Percentiles rank a stretch among this genome's conserved stretches.
Conservation (phyloP, 2,888 invertebrate species). For the Cyclophora albipunctata region DNA sequence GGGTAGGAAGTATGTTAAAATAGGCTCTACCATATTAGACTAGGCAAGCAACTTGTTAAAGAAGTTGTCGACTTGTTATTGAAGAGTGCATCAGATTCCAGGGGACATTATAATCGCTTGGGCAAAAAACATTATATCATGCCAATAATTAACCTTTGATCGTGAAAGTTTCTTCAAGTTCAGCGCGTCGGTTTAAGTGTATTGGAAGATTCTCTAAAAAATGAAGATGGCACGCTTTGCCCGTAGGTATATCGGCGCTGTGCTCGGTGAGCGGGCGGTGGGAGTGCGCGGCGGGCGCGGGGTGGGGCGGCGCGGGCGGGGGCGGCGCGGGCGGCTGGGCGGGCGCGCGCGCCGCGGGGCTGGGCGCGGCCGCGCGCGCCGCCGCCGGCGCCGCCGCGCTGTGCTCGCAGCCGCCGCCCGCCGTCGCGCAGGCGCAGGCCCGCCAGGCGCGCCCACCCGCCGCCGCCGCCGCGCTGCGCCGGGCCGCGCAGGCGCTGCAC, state of each 20-base stretch:
- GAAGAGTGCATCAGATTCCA: no score
- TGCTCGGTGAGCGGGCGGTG: conserved; percentile 22
- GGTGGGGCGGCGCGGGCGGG: conserved; percentile 36
- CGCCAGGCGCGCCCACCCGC: conserved; percentile 56
- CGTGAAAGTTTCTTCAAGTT: no score
- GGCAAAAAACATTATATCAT: no score
- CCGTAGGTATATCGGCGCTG: conserved; percentile 41
- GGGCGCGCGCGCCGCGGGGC: conserved; percentile 82
- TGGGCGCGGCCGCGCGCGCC: conserved; percentile 78
- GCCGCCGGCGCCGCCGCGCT: conserved; percentile 83
- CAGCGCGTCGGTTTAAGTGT: no score
- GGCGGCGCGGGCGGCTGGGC: conserved; percentile 59
- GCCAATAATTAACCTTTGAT: no score
- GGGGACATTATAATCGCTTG: no score
- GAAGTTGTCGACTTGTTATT: no score
- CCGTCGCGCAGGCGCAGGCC: conserved; percentile 81
- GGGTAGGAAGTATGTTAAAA: no score
- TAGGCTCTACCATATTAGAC: no score
- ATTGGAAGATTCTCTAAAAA: no score
- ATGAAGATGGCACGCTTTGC: background rate
- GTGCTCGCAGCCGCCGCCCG: conserved; percentile 94
- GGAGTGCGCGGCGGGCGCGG: conserved; percentile 50
- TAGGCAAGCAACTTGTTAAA: no score
- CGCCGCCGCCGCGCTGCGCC: conserved; percentile 39
- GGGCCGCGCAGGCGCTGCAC: conserved; percentile 37